Conservation (phyloP, 2,888 invertebrate genomes). For the Gari tellinella region DNA sequence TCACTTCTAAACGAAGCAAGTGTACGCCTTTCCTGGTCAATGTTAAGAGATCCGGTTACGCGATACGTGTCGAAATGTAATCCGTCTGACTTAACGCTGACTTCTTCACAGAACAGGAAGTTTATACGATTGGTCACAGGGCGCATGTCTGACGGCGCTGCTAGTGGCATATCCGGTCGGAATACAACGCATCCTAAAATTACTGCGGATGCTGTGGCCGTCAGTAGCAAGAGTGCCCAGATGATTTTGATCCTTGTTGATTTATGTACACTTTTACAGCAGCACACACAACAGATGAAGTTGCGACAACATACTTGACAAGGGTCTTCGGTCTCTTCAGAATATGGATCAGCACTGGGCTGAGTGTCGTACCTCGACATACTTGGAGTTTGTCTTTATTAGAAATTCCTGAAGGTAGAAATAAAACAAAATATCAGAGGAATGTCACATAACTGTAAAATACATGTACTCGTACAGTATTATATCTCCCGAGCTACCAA, state of each 20-base stretch:
- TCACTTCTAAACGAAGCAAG: conserved; percentile 12
- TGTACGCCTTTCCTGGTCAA: conserved; percentile 9
- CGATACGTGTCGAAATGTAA: conserved; percentile 38
- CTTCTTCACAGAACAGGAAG: conserved; percentile 52
- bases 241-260: conserved; percentile 40
- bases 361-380: no score
- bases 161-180: conserved; percentile 23
- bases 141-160: conserved; percentile 47
- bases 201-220: conserved; percentile 23
- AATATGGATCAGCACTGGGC: neutral
- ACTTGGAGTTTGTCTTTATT: no score
- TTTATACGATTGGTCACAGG: conserved; percentile 38
- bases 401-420: no score
- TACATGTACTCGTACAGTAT: no score
- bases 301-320: conserved; percentile 23
- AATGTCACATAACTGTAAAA: no score
- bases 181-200: conserved; percentile 39
- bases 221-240: conserved; percentile 40
- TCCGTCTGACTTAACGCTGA: conserved; percentile 32
- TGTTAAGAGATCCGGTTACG: conserved; percentile 17
- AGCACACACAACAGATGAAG: conserved; percentile 25
- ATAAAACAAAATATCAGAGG: no score
- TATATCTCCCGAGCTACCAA: no score
- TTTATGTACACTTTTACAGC: conserved; percentile 36
- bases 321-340: conserved; percentile 21